These are phyloP conservation scores for Agapostemon virescens DNA, from an alignment of 2,888 invertebrate species.

Conservation along the genomic window DNA sequence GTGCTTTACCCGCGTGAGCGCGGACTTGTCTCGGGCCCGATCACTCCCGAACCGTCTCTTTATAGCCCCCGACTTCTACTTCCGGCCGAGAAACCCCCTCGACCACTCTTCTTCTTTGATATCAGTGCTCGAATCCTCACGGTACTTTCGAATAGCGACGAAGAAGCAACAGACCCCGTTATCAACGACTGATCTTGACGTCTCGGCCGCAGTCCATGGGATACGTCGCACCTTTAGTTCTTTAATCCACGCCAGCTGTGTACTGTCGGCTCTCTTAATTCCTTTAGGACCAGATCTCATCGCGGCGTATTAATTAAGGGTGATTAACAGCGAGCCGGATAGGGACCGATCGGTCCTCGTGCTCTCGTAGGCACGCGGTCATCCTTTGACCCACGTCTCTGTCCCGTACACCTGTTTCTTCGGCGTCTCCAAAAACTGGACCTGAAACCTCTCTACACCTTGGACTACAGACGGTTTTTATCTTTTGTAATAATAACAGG, in stretches of 20 bases:
- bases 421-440: neutral
- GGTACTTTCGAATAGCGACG: conserved; percentile 41
- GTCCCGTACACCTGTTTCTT: neutral
- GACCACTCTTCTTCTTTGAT: conserved; percentile 30
- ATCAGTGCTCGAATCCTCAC: conserved; percentile 51
- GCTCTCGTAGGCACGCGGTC: neutral
- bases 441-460: neutral
- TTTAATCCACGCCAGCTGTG: conserved; percentile 59
- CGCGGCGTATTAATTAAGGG: conserved; percentile 59
- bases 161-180: conserved; percentile 42
- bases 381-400: neutral
- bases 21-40: conserved; percentile 60
- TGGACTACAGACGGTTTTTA: no score
- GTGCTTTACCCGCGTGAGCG: conserved; percentile 69
- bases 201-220: conserved; percentile 47
- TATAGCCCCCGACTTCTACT: conserved; percentile 53
- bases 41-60: conserved; percentile 53
- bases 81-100: conserved; percentile 54
- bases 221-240: conserved; percentile 59
- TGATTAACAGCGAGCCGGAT: conserved; percentile 42
- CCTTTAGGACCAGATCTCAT: conserved; percentile 53
- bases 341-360: conserved; percentile 13
- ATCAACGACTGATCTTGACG: conserved; percentile 58
- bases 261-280: conserved; percentile 54
- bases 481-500: no score